phyloP scores from a whole-genome alignment of 1,140 invertebrate species.

The Papilio machaon region DNA sequence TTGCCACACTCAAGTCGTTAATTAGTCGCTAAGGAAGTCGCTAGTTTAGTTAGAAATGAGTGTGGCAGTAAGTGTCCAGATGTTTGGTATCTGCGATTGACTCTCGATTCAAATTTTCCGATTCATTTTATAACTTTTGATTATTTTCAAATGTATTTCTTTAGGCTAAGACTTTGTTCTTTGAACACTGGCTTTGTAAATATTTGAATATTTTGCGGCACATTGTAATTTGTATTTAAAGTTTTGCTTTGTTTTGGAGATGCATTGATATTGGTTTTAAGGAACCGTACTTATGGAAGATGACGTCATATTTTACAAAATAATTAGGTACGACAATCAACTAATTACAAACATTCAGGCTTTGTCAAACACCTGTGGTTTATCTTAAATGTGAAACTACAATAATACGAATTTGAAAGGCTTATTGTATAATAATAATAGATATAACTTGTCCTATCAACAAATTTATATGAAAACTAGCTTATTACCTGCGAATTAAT shows the following conservation, averaged over 20 bases:
- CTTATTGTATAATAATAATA: background rate
- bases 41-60: background rate
- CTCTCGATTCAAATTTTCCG: background rate
- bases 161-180: conserved; percentile 51
- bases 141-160: conserved; percentile 56
- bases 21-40: background rate
- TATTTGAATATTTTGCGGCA: conserved; percentile 59
- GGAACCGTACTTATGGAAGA: background rate
- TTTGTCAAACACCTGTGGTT: conserved; percentile 18
- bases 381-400: background rate
- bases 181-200: conserved; percentile 55
- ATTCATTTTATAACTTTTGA: conserved; percentile 37
- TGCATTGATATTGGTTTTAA: conserved; percentile 39
- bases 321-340: background rate
- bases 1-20: conserved; percentile 3
- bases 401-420: background rate
- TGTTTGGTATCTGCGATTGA: background rate
- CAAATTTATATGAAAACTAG: too few relatives aligned
- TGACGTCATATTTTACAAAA: conserved; percentile 11
- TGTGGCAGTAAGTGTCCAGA: background rate
- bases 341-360: background rate
- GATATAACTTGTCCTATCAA: too few relatives aligned
- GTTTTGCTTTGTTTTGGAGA: conserved; percentile 51
- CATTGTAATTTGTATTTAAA: conserved; percentile 55
- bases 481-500: too few relatives aligned